phyloP scores from a whole-genome alignment of 1,140 invertebrate species.

The Heliconius nattereri region DNA sequence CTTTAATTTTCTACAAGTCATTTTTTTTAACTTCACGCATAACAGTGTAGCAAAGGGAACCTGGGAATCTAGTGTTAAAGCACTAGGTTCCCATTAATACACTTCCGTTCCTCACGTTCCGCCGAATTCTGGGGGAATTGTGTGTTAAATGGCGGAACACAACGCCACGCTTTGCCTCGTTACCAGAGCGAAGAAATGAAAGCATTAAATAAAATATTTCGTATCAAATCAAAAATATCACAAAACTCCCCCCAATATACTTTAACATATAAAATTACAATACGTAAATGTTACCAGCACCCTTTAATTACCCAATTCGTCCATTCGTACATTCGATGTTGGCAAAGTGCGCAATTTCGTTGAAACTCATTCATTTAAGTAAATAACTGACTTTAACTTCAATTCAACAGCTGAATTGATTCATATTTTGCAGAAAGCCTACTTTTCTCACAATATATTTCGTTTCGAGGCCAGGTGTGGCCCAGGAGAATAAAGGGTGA shows the following conservation, averaged over 20 bases:
- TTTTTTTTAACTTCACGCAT: too few relatives aligned
- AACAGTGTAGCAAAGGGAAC: too few relatives aligned
- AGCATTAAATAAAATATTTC: background rate
- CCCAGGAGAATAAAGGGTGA: too few relatives aligned
- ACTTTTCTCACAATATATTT: background rate
- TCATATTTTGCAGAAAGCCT: background rate
- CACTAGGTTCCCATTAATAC: too few relatives aligned
- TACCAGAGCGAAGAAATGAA: too few relatives aligned
- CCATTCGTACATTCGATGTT: slow-evolving; percentile 25
- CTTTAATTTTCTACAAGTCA: too few relatives aligned
- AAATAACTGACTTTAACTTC: background rate
- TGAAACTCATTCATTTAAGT: slow-evolving; percentile 12
- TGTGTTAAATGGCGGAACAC: too few relatives aligned
- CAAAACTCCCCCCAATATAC: background rate
- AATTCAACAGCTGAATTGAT: background rate
- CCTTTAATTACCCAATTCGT: slow-evolving; percentile 18
- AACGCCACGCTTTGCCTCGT: too few relatives aligned
- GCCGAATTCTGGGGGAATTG: too few relatives aligned
- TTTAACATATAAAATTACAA: slow-evolving; percentile 20
- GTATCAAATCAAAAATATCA: background rate
- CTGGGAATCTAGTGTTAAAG: too few relatives aligned
- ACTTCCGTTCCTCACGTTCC: too few relatives aligned
- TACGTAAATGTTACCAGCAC: slow-evolving; percentile 6
- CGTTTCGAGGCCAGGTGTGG: too few relatives aligned
- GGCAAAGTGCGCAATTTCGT: slow-evolving; percentile 12